These are phyloP conservation scores for Laspeyria flexula DNA, from an alignment of 2,888 invertebrate species.

Conservation along the genomic window DNA sequence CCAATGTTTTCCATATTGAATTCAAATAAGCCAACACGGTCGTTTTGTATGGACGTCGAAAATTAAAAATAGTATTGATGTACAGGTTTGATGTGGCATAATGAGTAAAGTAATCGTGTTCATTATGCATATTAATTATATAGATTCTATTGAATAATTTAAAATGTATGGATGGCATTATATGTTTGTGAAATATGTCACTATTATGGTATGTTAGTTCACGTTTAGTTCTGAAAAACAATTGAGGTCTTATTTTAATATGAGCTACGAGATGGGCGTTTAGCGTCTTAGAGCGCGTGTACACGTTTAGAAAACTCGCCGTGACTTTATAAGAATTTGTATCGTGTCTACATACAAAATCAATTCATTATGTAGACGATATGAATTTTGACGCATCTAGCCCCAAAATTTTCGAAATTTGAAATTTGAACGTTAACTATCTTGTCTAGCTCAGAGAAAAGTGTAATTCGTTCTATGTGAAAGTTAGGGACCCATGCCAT, in stretches of 20 bases:
- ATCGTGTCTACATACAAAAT: neutral
- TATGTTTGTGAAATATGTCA: neutral
- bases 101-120: constrained; percentile 23
- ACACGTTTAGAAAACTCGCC: too few species aligned
- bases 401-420: too few species aligned
- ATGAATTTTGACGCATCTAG: too few species aligned
- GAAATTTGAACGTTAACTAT: too few species aligned
- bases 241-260: too few species aligned
- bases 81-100: constrained; percentile 25
- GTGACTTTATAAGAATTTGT: neutral
- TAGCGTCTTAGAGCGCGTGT: too few species aligned
- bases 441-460: too few species aligned
- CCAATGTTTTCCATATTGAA: constrained; percentile 63
- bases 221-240: too few species aligned
- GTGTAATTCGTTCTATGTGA: too few species aligned
- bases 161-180: neutral
- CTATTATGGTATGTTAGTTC: too few species aligned
- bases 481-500: too few species aligned
- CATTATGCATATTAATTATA: constrained; percentile 29
- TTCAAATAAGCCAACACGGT: constrained; percentile 65
- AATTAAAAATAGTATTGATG: constrained; percentile 26
- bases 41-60: constrained; percentile 21
- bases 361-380: neutral
- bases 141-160: neutral
- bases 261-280: too few species aligned